Conservation (phyloP, 1,140 invertebrate genomes). For the Ostrea denselamellosa region DNA sequence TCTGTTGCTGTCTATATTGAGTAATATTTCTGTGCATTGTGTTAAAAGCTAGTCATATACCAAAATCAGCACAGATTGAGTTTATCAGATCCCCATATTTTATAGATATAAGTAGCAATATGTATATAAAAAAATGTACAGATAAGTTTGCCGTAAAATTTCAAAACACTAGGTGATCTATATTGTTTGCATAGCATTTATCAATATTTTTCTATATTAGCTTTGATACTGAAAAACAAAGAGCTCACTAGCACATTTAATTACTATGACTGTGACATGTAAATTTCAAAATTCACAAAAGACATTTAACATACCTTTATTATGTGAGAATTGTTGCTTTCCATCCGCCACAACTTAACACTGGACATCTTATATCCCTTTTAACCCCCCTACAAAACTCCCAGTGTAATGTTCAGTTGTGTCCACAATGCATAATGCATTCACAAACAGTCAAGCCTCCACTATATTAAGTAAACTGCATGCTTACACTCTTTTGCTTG, state of each 20-base stretch:
- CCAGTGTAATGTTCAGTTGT: background rate
- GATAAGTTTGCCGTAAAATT: no score
- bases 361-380: constrained; percentile 35
- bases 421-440: background rate
- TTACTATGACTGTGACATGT: no score
- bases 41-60: background rate
- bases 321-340: constrained; percentile 50
- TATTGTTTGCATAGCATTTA: no score
- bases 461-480: background rate
- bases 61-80: background rate
- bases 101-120: no score
- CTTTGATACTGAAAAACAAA: no score
- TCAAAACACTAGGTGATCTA: no score
- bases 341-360: constrained; percentile 47
- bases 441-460: background rate
- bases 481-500: background rate
- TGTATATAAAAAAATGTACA: no score
- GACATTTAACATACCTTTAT: constrained; percentile 31
- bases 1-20: background rate
- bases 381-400: background rate
- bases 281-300: background rate
- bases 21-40: background rate
- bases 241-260: background rate
- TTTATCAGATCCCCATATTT: no score
- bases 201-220: no score